A percentile compares a stretch with the other conserved stretches of the same genome.
Evolutionary conservation across 2,797 vertebrate species (phyloP).

Genomic region (Gastrophryne carolinensis): DNA sequence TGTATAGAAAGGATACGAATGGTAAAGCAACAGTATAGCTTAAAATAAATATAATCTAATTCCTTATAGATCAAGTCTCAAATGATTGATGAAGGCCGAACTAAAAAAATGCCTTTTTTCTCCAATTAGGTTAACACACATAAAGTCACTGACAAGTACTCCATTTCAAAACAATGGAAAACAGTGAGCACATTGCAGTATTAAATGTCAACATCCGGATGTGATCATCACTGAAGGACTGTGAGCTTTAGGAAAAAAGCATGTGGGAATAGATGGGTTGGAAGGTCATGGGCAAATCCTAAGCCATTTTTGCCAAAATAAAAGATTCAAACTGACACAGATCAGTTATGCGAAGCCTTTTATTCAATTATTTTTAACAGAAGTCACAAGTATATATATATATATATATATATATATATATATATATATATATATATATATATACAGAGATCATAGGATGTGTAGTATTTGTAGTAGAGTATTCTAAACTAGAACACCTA

Average conservation of each 20-base stretch:
- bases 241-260: not conserved
- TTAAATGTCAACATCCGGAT: constrained; percentile 5
- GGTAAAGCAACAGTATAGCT: not conserved
- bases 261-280: not conserved
- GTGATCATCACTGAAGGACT: constrained; percentile 1
- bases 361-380: not conserved
- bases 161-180: constrained; percentile 33
- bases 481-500: too few relatives aligned
- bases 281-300: not conserved
- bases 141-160: constrained; percentile 9
- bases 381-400: too few relatives aligned
- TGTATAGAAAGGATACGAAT: too few relatives aligned
- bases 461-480: too few relatives aligned
- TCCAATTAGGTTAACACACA: constrained; percentile 18
- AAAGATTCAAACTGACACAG: not conserved
- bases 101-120: not conserved
- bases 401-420: too few relatives aligned
- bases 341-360: not conserved
- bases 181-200: not conserved
- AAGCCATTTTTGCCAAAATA: not conserved
- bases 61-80: not conserved
- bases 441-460: too few relatives aligned
- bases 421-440: too few relatives aligned
- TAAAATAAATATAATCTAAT: constrained; percentile 9
- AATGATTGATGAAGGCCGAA: constrained; percentile 26